These are phyloP conservation scores for Spodoptera littoralis DNA, from an alignment of 2,888 invertebrate genomes.

Conservation along the genomic window DNA sequence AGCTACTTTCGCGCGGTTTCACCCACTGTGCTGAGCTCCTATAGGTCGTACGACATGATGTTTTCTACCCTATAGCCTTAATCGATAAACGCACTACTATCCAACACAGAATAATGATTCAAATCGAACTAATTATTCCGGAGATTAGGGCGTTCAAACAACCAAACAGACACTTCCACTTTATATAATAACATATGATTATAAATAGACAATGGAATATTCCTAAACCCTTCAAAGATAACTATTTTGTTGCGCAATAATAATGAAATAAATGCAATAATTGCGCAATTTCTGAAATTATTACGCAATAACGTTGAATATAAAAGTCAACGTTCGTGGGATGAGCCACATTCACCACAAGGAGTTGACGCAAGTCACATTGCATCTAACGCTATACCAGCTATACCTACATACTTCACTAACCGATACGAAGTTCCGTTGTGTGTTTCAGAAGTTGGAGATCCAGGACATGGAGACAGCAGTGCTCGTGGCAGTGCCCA, in stretches of 20 bases:
- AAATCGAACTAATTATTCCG: too few relatives aligned
- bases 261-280: constrained; percentile 11
- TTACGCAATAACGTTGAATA: constrained; percentile 12
- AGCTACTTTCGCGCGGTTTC: too few relatives aligned
- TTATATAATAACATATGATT: too few relatives aligned
- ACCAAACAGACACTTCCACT: too few relatives aligned
- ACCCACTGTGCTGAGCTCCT: too few relatives aligned
- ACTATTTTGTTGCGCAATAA: constrained; percentile 7
- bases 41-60: too few relatives aligned
- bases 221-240: not conserved
- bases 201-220: constrained; percentile 2
- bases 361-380: constrained; percentile 19
- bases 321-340: constrained; percentile 2
- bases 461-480: constrained; percentile 28
- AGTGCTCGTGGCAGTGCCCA: constrained; percentile 21
- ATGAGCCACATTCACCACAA: constrained; percentile 11
- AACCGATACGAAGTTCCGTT: constrained; percentile 20
- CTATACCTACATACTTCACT: not conserved
- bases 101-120: too few relatives aligned
- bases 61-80: too few relatives aligned
- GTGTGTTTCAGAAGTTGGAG: constrained; percentile 43
- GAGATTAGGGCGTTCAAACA: too few relatives aligned
- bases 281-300: constrained; percentile 17
- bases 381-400: not conserved
- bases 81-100: too few relatives aligned